phyloP scores from a whole-genome alignment of 2,113 vertebrate genomes.

The Thunnus thynnus region DNA sequence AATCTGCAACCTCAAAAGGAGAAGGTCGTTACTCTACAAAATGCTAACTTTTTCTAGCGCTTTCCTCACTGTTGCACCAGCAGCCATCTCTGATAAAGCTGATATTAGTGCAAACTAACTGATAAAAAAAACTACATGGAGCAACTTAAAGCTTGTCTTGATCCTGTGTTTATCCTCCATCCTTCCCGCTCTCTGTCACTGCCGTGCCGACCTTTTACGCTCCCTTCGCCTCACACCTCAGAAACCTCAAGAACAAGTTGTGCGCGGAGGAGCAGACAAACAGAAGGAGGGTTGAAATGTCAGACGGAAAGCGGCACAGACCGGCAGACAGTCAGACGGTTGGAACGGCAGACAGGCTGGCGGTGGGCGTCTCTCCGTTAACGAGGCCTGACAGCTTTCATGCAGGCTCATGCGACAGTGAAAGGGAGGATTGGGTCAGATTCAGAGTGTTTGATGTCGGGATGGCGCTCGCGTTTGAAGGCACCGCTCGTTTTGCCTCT shows the following conservation, averaged over 20 bases:
- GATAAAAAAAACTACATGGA: background rate
- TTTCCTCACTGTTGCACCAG: too few relatives aligned
- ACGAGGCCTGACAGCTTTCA: slow-evolving; percentile 77
- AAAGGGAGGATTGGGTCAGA: slow-evolving; percentile 64
- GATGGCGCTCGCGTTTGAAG: slow-evolving; percentile 60
- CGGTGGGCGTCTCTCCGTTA: slow-evolving; percentile 70
- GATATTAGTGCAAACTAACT: too few relatives aligned
- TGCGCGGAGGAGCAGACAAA: slow-evolving; percentile 21
- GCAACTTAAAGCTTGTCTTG: background rate
- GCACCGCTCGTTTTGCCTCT: slow-evolving; percentile 48
- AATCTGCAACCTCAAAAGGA: too few relatives aligned
- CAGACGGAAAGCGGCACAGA: slow-evolving; percentile 38
- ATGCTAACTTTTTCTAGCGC: too few relatives aligned
- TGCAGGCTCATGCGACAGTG: slow-evolving; percentile 67
- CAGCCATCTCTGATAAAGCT: too few relatives aligned
- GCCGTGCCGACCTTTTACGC: background rate
- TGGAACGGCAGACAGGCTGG: slow-evolving; percentile 73
- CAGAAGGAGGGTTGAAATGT: slow-evolving; percentile 41
- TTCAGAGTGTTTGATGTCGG: slow-evolving; percentile 63
- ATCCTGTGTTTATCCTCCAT: background rate
- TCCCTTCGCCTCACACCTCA: background rate
- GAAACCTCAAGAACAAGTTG: too few relatives aligned
- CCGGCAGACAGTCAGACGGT: slow-evolving; percentile 48
- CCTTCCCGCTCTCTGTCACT: background rate
- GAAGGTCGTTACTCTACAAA: too few relatives aligned